Evolutionary conservation across 2,888 invertebrate species (phyloP).

Genomic region (Caenorhabditis sp.): DNA sequence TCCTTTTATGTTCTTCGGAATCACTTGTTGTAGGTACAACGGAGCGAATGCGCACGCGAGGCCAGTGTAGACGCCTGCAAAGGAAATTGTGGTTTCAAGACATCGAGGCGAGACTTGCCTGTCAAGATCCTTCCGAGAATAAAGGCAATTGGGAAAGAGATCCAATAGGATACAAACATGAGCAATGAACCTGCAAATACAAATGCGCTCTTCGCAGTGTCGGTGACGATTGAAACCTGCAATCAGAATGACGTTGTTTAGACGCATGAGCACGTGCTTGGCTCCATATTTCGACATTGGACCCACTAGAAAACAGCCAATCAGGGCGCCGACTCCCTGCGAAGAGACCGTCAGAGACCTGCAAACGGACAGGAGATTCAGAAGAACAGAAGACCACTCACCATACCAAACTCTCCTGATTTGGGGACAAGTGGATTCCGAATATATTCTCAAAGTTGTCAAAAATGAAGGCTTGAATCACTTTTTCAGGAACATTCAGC

Average conservation of each 20-base stretch:
- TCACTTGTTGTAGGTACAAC: slow-evolving; percentile 72
- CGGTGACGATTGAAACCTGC: slow-evolving; percentile 8
- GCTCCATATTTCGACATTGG: slow-evolving; percentile 60
- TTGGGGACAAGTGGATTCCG: slow-evolving; percentile 39
- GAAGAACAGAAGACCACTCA: slow-evolving; percentile 11
- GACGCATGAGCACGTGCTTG: slow-evolving; percentile 60
- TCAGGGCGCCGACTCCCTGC: slow-evolving; percentile 72
- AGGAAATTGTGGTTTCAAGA: no score
- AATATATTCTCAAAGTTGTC: slow-evolving; percentile 53
- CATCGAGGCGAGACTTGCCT: slow-evolving; percentile 9
- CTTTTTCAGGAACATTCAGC: slow-evolving; percentile 72
- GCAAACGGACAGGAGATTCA: background rate
- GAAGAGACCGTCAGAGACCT: slow-evolving; percentile 69
- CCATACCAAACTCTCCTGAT: slow-evolving; percentile 64
- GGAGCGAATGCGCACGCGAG: slow-evolving; percentile 71
- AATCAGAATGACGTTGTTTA: slow-evolving; percentile 56
- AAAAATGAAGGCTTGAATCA: slow-evolving; percentile 62
- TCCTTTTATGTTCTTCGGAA: slow-evolving; percentile 73
- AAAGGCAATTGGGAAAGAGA: slow-evolving; percentile 61
- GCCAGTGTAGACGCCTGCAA: slow-evolving; percentile 66
- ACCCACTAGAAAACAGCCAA: slow-evolving; percentile 68
- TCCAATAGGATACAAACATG: slow-evolving; percentile 55
- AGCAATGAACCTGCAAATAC: slow-evolving; percentile 41
- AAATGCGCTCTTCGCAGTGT: no score
- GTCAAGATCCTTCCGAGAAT: slow-evolving; percentile 62